A percentile compares a stretch with the other conserved stretches of the same genome.
phyloP scores from a whole-genome alignment of 2,797 vertebrate genomes.

The Arnoldichthys spilopterus region DNA sequence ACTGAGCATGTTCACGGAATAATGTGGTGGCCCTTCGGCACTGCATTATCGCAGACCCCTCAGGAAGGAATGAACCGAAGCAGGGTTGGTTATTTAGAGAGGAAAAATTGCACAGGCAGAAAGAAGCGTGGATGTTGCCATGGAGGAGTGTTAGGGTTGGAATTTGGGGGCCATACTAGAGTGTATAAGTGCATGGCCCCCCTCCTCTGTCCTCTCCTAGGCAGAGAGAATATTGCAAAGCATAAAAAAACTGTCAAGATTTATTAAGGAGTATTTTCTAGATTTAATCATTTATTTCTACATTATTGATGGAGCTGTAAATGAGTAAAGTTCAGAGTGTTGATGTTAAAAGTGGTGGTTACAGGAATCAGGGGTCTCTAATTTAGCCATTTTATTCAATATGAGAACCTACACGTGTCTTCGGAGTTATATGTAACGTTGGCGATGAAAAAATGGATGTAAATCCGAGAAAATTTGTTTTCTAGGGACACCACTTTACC shows the following conservation, averaged over 20 bases:
- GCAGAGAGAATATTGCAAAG: background rate
- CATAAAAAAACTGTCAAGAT: background rate
- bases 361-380: no score
- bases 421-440: no score
- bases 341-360: no score
- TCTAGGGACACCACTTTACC: no score
- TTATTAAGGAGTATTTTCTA: no score
- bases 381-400: no score
- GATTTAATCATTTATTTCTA: no score
- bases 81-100: constrained; percentile 37
- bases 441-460: no score
- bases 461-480: no score
- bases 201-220: constrained; percentile 20
- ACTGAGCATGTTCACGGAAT: constrained; percentile 55
- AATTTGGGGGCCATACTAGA: constrained; percentile 48
- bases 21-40: background rate
- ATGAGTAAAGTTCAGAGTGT: no score
- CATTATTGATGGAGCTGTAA: no score
- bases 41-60: background rate
- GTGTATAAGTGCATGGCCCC: background rate
- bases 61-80: background rate
- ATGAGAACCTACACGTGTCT: no score
- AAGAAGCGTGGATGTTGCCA: constrained; percentile 56
- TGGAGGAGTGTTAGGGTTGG: constrained; percentile 56
- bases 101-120: background rate